Evolutionary conservation across 2,797 vertebrate species (phyloP).

Genomic region (Rhinichthys osculus): DNA sequence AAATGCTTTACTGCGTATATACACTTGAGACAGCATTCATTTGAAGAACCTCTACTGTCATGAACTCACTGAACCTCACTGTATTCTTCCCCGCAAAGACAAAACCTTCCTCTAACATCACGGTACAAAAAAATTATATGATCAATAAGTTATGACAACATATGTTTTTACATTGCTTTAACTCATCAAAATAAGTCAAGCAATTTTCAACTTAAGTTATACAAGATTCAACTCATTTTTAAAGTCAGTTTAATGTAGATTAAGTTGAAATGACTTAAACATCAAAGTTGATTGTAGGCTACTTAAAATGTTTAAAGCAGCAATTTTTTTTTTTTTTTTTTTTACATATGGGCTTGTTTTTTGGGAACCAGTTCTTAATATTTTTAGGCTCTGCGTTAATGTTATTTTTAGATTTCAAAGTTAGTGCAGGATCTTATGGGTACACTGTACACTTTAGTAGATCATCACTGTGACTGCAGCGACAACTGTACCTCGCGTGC

Average conservation of each 20-base stretch:
- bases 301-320: too few species aligned
- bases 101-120: not conserved
- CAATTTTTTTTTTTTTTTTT: too few species aligned
- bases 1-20: not conserved
- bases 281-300: too few species aligned
- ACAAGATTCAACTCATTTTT: too few species aligned
- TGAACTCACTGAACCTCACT: not conserved
- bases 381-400: not conserved
- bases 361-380: not conserved
- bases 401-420: not conserved
- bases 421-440: not conserved
- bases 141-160: too few species aligned
- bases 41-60: slow-evolving; percentile 4
- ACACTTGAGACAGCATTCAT: not conserved
- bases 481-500: not conserved
- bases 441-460: not conserved
- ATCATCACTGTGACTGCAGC: not conserved
- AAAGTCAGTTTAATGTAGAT: too few species aligned
- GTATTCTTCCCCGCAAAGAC: not conserved
- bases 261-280: too few species aligned
- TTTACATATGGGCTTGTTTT: not conserved
- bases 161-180: too few species aligned
- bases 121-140: too few species aligned
- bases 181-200: too few species aligned
- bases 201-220: too few species aligned